Evolutionary conservation across 2,113 vertebrate genomes (phyloP), one percentile per base, ranked within the genome.

Genomic region (Melospiza melodia): DNA sequence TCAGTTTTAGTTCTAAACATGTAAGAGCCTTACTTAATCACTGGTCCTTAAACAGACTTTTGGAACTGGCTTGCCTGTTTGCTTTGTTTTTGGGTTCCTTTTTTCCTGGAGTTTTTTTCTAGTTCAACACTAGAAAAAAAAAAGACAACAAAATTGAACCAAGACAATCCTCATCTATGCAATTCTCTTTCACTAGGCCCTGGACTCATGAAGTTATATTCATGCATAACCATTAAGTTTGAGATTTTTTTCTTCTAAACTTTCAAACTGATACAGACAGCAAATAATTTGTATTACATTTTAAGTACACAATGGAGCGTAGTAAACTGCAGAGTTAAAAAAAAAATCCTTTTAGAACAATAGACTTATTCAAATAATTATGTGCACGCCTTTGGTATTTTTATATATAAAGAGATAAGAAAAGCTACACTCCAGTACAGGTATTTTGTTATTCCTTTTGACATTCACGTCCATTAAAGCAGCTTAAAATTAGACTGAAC

Each of bases 391-490:
- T 37, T 65, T 73, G 66, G 65, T 37, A 62, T 69, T 94, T 97
- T 95, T 85, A 20, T 82, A 17, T 27, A 73, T 14, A 61, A 20
- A 80, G 22, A 68, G 49, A 91, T 65, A 89, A 84, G 57, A 35
- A 94, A 31, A 76, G 10, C 27, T 8, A 88, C 27, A 67, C 21
- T 93, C 43, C 10, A 44, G 76, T 46, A 49, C 12, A 86, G 24
- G 31, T 79, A 52, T 82, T 86, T 95, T 93, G 31, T 87, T 96
- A 93, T 69, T 95, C 61, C 41, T 92, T 30, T 90, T 95, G 79
- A 80, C 27, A 77, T 85, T 92, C n/a, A 31, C 30, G 84, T 58
- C 30, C 28, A 78, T 86, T 89, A 82, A 93, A 91, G 41, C 43
- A 90, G 19, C 54, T 87, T 90, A 68, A 73, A 93, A 88, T 83